phyloP scores from a whole-genome alignment of 2,113 vertebrate species.

The Columba janthina region DNA sequence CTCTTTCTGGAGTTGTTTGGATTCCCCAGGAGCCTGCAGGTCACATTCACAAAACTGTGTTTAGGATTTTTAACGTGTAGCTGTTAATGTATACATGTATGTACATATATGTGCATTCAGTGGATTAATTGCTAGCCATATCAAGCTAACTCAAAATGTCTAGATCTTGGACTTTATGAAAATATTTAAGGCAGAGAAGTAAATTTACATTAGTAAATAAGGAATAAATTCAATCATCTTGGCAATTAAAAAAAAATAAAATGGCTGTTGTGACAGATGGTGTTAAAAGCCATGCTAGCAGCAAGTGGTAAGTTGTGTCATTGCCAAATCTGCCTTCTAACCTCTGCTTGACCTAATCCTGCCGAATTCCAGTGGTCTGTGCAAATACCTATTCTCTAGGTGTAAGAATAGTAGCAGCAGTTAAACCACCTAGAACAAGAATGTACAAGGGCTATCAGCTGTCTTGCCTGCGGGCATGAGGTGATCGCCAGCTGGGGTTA shows the following conservation, averaged over 20 bases:
- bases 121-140: background rate
- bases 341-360: slow-evolving; percentile 34
- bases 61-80: background rate
- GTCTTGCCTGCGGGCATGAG: slow-evolving; percentile 24
- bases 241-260: background rate
- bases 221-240: background rate
- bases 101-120: background rate
- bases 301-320: background rate
- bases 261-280: background rate
- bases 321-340: background rate
- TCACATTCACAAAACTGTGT: background rate
- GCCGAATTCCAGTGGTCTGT: slow-evolving; percentile 3
- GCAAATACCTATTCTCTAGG: background rate
- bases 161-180: background rate
- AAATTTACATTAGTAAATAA: background rate
- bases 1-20: background rate
- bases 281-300: background rate
- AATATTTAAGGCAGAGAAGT: background rate
- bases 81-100: background rate
- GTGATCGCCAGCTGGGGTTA: slow-evolving; percentile 4
- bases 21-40: background rate
- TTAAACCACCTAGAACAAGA: slow-evolving; percentile 27
- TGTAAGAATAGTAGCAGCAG: slow-evolving; percentile 46
- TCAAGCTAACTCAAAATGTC: background rate
- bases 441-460: slow-evolving; percentile 27